phyloP scores from a whole-genome alignment of 2,888 invertebrate species.

The Lepidocyrtinus sp. region DNA sequence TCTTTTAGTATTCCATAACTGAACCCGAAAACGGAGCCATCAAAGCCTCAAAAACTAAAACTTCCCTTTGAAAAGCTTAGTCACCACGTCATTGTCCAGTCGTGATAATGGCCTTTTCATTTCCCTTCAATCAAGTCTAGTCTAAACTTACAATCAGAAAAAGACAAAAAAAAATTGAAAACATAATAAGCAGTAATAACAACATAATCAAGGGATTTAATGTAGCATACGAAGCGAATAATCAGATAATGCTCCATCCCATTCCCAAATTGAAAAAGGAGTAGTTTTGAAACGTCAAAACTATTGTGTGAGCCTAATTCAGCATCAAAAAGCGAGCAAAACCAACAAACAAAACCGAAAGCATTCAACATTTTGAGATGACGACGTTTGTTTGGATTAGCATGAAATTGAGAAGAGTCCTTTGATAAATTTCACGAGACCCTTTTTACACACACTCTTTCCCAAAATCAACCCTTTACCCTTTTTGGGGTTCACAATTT shows the following conservation, averaged over 20 bases:
- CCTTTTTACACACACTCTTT: slow-evolving; percentile 41
- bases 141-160: background rate
- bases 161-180: background rate
- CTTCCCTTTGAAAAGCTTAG: too few species aligned
- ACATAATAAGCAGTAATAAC: slow-evolving; percentile 7
- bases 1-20: too few species aligned
- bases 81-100: background rate
- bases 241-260: slow-evolving; percentile 37
- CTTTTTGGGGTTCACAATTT: background rate
- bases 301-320: slow-evolving; percentile 37
- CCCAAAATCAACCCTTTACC: slow-evolving; percentile 33
- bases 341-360: background rate
- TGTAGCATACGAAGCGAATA: background rate
- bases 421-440: slow-evolving; percentile 48
- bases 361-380: slow-evolving; percentile 26
- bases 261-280: slow-evolving; percentile 21
- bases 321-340: slow-evolving; percentile 28
- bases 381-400: slow-evolving; percentile 47
- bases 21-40: too few species aligned
- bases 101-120: background rate
- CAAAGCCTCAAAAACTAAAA: background rate
- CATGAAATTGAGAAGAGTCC: slow-evolving; percentile 56
- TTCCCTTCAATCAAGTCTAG: too few species aligned
- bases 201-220: slow-evolving; percentile 20
- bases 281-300: slow-evolving; percentile 38